Evolutionary conservation across 2,113 vertebrate genomes (phyloP), one percentile per base, ranked within the genome.

Genomic region (Erinaceus europaeus): DNA sequence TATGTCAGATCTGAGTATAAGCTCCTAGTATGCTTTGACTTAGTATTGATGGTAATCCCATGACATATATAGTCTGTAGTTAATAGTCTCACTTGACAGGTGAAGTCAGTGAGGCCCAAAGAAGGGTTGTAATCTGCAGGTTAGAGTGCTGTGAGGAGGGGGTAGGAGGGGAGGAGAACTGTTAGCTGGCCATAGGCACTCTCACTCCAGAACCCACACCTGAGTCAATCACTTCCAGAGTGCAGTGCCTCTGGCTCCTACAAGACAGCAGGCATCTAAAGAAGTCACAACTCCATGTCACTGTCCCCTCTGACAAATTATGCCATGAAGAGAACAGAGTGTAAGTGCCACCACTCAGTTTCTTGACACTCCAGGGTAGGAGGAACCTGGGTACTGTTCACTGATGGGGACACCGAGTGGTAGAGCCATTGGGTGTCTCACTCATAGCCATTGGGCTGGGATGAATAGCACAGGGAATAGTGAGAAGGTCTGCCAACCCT

Each of bases 241-340:
- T 1, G 4, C 34, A 12, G 4, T 18, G n/a, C 5, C 14, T 21
- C 15, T 6, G 7, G 34, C 6, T 53, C 40, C 59, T 27, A 2
- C 9, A 4, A 13, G 17, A 38, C 15, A 69, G 62, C 46, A n/a
- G 38, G 23, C 36, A 5, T 4, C 68, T 46, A 64, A 85, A 27
- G 44, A 2, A 27, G 0, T 2, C 9, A 15, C 18, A 7, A 20
- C 11, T 38, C 17, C 1, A 0, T 13, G 57, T 9, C 78, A 9
- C 69, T 17, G 9, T 20, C 52, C 40, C 53, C 29, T 85, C 17
- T 29, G 14, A 34, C 57, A 8, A 27, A 12, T n/a, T n/a, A 57
- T n/a, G n/a, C 21, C 3, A 6, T 48, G 40, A 52, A 27, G 34
- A 80, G 64, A 62, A 20, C 25, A 15, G 59, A 3, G 13, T 17